Base-by-base conservation (phyloP, 2,113 vertebrate species). In the Megaceryle maxima region DNA sequence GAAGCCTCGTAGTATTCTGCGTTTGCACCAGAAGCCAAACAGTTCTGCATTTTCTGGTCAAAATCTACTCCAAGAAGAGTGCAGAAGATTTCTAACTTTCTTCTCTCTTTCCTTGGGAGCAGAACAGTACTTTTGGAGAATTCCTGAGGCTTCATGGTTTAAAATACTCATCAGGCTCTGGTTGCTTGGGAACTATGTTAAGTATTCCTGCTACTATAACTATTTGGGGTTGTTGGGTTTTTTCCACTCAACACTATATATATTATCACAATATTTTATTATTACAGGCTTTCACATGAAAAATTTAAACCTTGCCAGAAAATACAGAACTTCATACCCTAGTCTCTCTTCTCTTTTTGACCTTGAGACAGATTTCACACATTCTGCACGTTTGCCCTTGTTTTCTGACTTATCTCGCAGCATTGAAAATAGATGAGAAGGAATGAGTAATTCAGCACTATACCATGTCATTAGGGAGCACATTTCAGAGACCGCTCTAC, bases 151-250 rank as follows among this genome's bases (percentile, higher is more conserved):
- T 80, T 87, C 82, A 33, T 77, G 51, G 53, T 96, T 97, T 95
- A 96, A 96, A 96, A 97, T 95, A 92, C 83, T 92, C 68, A 14
- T 84, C 91, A 86, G 68, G 70, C 80, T 94, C 77, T 3, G 6
- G 51, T 94, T 80, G 0, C 92, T 96, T 94, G 94, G 88, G 94
- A 97, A 96, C 87, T 97, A 97, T 97, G 94, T 82, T 81, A 97
- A 96, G 86, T 53, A 97, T 96, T 97, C 79, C 80, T 88, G 92
- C 82, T 92, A 73, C 94, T 93, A 56, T 48, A 96, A 95, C 70
- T 90, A 87, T 94, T 80, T 73, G 51, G 78, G 35, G 64, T 70
- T 89, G 62, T 63, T 67, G 64, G 2, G 5, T 24, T 6, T 80
- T 95, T 87, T 5, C 66, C 82, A 82, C 63, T 83, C 91, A 66